phyloP scores from a whole-genome alignment of 2,888 invertebrate genomes.

The Caenorhabditis drosophilae region DNA sequence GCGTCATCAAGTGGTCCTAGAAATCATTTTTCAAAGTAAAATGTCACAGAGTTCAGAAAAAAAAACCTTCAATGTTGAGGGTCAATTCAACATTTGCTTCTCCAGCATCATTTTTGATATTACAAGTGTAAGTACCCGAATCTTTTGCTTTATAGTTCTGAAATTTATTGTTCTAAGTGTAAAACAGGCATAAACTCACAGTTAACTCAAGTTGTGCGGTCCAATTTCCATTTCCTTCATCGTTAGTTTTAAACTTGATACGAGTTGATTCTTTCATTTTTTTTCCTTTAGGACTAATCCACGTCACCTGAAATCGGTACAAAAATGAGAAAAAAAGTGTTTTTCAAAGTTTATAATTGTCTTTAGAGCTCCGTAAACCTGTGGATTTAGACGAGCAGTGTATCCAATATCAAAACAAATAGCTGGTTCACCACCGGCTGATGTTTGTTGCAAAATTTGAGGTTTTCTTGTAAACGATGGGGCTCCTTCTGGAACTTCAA shows the following conservation, averaged over 20 bases:
- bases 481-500: conserved; percentile 69
- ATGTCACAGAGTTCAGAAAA: not conserved
- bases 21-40: too few relatives aligned
- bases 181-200: conserved; percentile 34
- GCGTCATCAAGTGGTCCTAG: conserved; percentile 68
- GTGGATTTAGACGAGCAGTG: conserved; percentile 69
- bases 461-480: conserved; percentile 69
- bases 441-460: conserved; percentile 69
- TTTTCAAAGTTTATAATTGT: too few relatives aligned
- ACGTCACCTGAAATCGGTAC: conserved; percentile 57
- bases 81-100: conserved; percentile 96
- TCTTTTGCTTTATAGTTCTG: conserved; percentile 70
- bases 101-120: conserved; percentile 92
- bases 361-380: too few relatives aligned
- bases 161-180: conserved; percentile 14
- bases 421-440: conserved; percentile 69
- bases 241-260: conserved; percentile 65
- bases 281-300: conserved; percentile 70
- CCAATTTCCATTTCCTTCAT: conserved; percentile 33
- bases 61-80: conserved; percentile 93
- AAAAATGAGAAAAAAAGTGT: not conserved
- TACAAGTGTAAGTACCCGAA: conserved; percentile 91
- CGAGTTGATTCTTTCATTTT: conserved; percentile 69
- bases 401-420: conserved; percentile 70
- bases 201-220: conserved; percentile 62